Evolutionary conservation across 2,888 invertebrate genomes (phyloP), one percentile per base, ranked within the genome.

Genomic region (Melieria picta): DNA sequence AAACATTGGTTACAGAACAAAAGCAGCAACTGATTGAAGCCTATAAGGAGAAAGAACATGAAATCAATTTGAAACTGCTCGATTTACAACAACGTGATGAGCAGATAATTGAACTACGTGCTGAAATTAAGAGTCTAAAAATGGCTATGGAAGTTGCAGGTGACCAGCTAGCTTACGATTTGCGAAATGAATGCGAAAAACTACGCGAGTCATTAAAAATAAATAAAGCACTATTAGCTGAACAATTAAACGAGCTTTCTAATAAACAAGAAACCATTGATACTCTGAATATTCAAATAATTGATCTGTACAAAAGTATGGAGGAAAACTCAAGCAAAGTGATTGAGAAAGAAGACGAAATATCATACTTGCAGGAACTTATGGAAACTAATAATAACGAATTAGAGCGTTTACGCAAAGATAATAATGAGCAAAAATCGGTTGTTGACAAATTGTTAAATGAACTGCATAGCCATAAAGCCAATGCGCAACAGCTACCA

Each of bases 201-300:
- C 70, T 85, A 5, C 78, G 78, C 9, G 78, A 80, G 16, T 65
- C 81, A 0, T 72, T 83, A 4, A 80, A 79, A 46, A 89, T 90
- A 73, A 82, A 80, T 62, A 81, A 86, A 63, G 72, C 77, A 3
- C 73, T 84, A 30, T 78, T 80, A 0, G 78, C 81, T 10, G 81
- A 84, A 43, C 82, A 84, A 74, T 76, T 82, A 3, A 79, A 80
- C 10, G 85, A 90, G 76, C 82, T 90, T 67, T 87, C 89, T 65
- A 82, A 90, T 61, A 87, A 89, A 84, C 88, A 91, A 86, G 89
- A 90, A 77, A 89, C 91, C 0, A 91, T 92, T 65, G 89, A 89
- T 72, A 89, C 91, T 72, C 89, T 93, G 77, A 91, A 91, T 77
- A 83, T 83, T 9, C 85, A 88, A 75, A 83, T 90, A 5, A 88